These are phyloP conservation scores for Neodiprion lecontei DNA, from an alignment of 1,140 invertebrate species.

Conservation along the genomic window DNA sequence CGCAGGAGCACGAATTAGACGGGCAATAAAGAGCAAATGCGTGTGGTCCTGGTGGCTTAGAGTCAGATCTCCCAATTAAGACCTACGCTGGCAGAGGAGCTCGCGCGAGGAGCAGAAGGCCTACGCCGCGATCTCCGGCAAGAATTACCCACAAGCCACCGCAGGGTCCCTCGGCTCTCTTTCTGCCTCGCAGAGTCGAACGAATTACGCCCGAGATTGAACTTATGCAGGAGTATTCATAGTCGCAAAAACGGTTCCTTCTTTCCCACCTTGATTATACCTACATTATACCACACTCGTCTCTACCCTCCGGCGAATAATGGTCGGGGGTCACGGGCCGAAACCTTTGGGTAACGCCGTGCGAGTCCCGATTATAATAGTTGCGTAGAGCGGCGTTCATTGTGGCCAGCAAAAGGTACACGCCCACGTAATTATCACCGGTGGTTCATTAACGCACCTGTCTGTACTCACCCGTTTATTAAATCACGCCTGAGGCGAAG, in stretches of 20 bases:
- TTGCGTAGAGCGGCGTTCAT: too few species aligned
- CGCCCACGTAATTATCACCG: neutral
- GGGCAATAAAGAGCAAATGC: constrained; percentile 9
- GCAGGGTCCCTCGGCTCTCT: neutral
- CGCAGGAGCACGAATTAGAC: constrained; percentile 2
- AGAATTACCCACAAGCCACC: neutral
- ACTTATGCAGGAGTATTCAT: neutral
- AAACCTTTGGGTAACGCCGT: too few species aligned
- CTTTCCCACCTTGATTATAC: too few species aligned
- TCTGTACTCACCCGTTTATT: neutral
- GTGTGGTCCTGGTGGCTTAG: constrained; percentile 13
- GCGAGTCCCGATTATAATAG: too few species aligned
- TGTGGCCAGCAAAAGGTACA: neutral
- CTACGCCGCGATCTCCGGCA: neutral
- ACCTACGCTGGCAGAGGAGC: neutral
- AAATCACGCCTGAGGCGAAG: neutral
- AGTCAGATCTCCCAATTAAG: constrained; percentile 15
- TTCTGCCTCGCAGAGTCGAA: neutral
- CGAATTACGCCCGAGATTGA: neutral
- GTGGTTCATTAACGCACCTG: neutral
- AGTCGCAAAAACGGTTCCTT: too few species aligned
- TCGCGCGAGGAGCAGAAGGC: neutral
- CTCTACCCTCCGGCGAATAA: too few species aligned
- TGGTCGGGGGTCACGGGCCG: too few species aligned
- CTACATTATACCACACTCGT: too few species aligned